These are phyloP conservation scores for Trichechus manatus DNA, from an alignment of 2,113 vertebrate species.

Conservation along the genomic window DNA sequence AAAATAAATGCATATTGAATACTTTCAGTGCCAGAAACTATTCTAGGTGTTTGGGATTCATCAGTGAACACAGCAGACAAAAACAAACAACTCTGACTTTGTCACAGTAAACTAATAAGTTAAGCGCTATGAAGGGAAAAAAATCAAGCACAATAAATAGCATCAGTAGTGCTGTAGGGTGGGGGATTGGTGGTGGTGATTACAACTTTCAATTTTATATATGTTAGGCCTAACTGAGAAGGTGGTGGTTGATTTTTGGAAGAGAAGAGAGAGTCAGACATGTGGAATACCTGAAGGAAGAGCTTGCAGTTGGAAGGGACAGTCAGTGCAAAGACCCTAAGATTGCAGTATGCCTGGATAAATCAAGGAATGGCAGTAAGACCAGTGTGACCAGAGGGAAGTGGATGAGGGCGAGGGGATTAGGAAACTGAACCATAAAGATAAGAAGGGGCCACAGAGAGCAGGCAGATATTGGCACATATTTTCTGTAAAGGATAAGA, in stretches of 20 bases:
- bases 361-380: neutral
- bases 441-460: neutral
- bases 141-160: neutral
- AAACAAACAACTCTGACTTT: neutral
- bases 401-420: neutral
- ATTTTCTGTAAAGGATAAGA: neutral
- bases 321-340: neutral
- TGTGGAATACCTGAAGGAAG: neutral
- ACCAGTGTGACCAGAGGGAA: neutral
- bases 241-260: neutral
- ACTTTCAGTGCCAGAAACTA: neutral
- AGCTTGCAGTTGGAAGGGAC: neutral
- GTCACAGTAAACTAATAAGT: neutral
- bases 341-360: neutral
- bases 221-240: neutral
- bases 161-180: neutral
- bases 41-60: neutral
- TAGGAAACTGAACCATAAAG: neutral
- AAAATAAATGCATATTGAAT: neutral
- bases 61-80: neutral
- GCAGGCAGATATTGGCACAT: accelerated
- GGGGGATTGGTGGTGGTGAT: neutral
- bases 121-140: neutral
- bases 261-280: neutral
- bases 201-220: neutral